Conservation (phyloP, 64 coral and sea anemone species). For the Montipora sp. region DNA sequence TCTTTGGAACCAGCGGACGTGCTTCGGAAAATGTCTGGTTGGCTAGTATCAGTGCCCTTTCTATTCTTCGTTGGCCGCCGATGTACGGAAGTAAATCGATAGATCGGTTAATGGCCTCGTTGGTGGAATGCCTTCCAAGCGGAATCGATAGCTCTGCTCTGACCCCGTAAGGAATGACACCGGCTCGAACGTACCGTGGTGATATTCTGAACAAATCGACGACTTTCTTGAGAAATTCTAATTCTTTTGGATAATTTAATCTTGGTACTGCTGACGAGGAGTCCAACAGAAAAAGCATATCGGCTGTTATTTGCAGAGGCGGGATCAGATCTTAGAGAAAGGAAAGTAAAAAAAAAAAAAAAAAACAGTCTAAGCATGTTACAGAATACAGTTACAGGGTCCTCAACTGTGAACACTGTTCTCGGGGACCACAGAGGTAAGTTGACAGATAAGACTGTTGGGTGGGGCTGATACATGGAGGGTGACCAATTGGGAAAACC, state of each 20-base stretch:
- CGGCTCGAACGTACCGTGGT: constrained; percentile 46
- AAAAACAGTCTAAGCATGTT: background rate
- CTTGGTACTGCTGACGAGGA: constrained; percentile 37
- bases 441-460: too few species aligned
- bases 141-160: constrained; percentile 48
- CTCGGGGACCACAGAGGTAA: too few species aligned
- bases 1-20: constrained; percentile 55
- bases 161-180: constrained; percentile 30
- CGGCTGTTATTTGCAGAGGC: constrained; percentile 43
- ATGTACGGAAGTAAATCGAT: constrained; percentile 41
- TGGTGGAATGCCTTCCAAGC: constrained; percentile 19
- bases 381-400: too few species aligned
- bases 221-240: constrained; percentile 35
- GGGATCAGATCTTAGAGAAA: constrained; percentile 27
- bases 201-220: constrained; percentile 48
- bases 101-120: constrained; percentile 19
- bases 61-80: constrained; percentile 39
- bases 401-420: too few species aligned
- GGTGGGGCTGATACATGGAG: too few species aligned
- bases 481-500: too few species aligned
- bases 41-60: constrained; percentile 39
- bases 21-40: constrained; percentile 53
- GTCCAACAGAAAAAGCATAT: constrained; percentile 65
- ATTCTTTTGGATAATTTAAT: constrained; percentile 20
- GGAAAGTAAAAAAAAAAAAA: background rate